Evolutionary conservation across 2,888 invertebrate genomes (phyloP), one percentile per base, ranked within the genome.

Genomic region (Aromia moschata): DNA sequence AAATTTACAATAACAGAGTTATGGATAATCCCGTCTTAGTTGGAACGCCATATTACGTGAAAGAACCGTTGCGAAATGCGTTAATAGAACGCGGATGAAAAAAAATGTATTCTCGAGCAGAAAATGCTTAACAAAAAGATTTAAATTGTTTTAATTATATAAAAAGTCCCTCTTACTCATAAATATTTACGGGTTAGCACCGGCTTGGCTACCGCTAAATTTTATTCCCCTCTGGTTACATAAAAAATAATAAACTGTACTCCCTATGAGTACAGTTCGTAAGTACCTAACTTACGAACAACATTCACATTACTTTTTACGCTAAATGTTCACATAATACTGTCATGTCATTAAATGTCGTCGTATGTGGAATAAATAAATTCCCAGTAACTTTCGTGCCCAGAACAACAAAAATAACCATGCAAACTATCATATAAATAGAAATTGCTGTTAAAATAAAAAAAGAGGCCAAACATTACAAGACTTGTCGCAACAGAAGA

Each of bases 41-140:
- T n/a, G n/a, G n/a, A n/a, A 51, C 45, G 38, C 52, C 56, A 36
- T 41, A 40, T 58, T 49, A 51, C 58, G 58, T 47, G 58, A 16
- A 62, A 36, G 45, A 38, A 62, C 62, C 62, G 62, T 62, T 62
- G 47, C 43, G 58, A 62, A 52, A 59, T 62, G 55, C 58, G 56
- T 62, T 56, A 55, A 52, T 45, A 7, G 1, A 9, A 45, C 18
- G 16, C 25, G n/a, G 25, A 41, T 47, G 46, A 5, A 25, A 57
- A 40, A 60, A 58, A 56, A 43, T 59, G 52, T 52, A 59, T 49
- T 60, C 49, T 49, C 55, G 37, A 65, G 56, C 65, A 60, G 60
- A 65, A 65, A 65, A 63, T 49, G 38, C 53, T 65, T 47, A 47
- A 62, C 58, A 62, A 58, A 58, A 62, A 62, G 62, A 55, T 62